phyloP scores from a whole-genome alignment of 2,888 invertebrate genomes.

The Lobophora halterata region DNA sequence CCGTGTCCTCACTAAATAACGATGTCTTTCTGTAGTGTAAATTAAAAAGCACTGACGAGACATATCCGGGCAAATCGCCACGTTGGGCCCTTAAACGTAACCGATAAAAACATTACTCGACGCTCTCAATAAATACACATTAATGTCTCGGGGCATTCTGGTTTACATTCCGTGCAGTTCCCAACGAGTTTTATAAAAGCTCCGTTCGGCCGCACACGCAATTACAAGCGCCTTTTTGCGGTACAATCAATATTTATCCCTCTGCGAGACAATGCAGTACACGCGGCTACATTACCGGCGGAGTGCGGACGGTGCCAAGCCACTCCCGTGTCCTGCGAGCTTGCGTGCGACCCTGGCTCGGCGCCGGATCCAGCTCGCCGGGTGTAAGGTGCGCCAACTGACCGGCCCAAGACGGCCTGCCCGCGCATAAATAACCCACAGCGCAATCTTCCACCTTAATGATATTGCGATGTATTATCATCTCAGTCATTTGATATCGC shows the following conservation, averaged over 20 bases:
- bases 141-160: slow-evolving; percentile 76
- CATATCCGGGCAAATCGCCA: slow-evolving; percentile 58
- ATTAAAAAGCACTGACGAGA: slow-evolving; percentile 44
- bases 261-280: slow-evolving; percentile 60
- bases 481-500: slow-evolving; percentile 52
- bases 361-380: slow-evolving; percentile 26
- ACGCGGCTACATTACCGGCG: slow-evolving; percentile 57
- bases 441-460: slow-evolving; percentile 60
- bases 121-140: slow-evolving; percentile 80
- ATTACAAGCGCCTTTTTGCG: slow-evolving; percentile 75
- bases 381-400: slow-evolving; percentile 34
- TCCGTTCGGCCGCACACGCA: slow-evolving; percentile 74
- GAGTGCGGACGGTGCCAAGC: slow-evolving; percentile 32
- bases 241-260: slow-evolving; percentile 72
- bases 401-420: slow-evolving; percentile 40
- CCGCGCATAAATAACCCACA: slow-evolving; percentile 57
- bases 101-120: slow-evolving; percentile 79
- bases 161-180: slow-evolving; percentile 78
- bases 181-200: slow-evolving; percentile 78
- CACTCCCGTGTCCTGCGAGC: slow-evolving; percentile 45
- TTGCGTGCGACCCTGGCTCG: too few relatives aligned
- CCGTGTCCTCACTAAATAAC: slow-evolving; percentile 34
- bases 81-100: slow-evolving; percentile 55
- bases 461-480: slow-evolving; percentile 60
- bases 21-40: slow-evolving; percentile 37